Conservation (phyloP, 2,797 vertebrate genomes). For the Myiothlypis coronata region DNA sequence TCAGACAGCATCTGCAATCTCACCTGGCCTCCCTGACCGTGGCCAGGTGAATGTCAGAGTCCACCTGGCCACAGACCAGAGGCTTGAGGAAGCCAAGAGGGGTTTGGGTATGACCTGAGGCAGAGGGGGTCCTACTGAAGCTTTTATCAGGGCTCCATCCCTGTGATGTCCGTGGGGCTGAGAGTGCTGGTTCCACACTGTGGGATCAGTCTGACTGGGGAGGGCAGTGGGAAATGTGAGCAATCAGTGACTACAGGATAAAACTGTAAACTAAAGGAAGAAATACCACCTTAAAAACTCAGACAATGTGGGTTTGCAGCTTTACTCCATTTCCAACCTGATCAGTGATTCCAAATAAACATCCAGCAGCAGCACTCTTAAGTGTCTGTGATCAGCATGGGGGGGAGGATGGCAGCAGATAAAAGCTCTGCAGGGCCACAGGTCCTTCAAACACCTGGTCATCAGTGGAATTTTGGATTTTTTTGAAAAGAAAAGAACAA, state of each 20-base stretch:
- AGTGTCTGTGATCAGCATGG: background rate
- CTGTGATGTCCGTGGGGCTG: background rate
- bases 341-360: conserved; percentile 26
- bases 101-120: background rate
- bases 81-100: background rate
- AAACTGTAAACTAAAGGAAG: background rate
- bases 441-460: background rate
- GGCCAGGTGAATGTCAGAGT: background rate
- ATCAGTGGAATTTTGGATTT: background rate
- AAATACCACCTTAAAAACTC: background rate
- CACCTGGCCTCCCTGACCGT: background rate
- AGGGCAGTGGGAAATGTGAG: background rate
- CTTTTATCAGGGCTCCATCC: background rate
- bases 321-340: background rate
- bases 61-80: background rate
- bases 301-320: background rate
- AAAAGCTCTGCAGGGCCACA: background rate
- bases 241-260: background rate
- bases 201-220: background rate
- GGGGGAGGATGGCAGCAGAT: background rate
- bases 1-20: background rate
- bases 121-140: background rate
- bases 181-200: accelerated
- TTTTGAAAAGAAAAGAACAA: background rate
- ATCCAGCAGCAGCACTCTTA: background rate